Percentiles rank a stretch among this genome's conserved stretches.
These are phyloP conservation scores for Perognathus longimembris DNA, from an alignment of 2,113 vertebrate genomes.

Conservation along the genomic window DNA sequence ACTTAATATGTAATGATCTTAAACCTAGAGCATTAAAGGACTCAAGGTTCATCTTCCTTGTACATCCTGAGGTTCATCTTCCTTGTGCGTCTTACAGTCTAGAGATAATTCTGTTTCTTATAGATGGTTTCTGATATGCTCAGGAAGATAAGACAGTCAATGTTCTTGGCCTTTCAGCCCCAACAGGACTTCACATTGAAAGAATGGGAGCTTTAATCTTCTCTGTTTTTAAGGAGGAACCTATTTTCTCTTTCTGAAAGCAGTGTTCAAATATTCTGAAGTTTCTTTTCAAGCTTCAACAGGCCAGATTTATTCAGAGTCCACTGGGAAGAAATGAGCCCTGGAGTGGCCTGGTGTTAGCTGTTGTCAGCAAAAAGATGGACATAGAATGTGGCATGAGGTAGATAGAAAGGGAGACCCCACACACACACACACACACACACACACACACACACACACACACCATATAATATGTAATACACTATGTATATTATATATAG, in stretches of 20 bases:
- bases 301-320: not conserved
- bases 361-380: no score
- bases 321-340: not conserved
- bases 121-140: not conserved
- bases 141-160: not conserved
- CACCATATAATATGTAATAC: no score
- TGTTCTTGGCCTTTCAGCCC: not conserved
- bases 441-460: no score
- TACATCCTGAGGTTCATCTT: not conserved
- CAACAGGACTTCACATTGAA: not conserved
- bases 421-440: no score
- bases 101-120: not conserved
- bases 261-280: conserved; percentile 1
- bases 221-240: not conserved
- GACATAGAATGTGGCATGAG: not conserved
- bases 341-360: not conserved
- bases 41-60: not conserved
- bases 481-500: no score
- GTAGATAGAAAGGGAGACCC: not conserved
- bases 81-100: no score
- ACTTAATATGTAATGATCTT: not conserved
- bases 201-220: not conserved
- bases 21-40: not conserved
- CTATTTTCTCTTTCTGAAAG: not conserved
- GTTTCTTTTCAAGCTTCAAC: not conserved